Evolutionary conservation across 2,113 vertebrate species (phyloP).

Genomic region (Xiphias gladius): DNA sequence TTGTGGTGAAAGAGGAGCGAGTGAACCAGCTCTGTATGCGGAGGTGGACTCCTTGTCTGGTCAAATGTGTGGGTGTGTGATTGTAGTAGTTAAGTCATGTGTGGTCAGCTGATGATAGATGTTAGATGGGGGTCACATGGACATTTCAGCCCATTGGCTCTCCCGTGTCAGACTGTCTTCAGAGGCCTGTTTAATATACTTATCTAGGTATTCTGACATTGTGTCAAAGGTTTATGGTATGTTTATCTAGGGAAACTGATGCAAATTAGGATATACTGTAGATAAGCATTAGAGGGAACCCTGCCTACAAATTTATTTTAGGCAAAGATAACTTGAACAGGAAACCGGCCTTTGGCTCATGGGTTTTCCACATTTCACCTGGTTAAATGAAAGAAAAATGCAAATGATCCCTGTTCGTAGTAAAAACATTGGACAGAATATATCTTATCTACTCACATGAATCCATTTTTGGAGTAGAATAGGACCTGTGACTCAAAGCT

Average conservation of each 20-base stretch:
- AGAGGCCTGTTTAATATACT: neutral
- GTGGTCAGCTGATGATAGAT: conserved; percentile 39
- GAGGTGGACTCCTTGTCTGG: conserved; percentile 31
- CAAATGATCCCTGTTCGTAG: neutral
- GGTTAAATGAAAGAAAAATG: neutral
- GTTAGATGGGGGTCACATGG: conserved; percentile 36
- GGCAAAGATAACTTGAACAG: neutral
- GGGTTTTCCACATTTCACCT: conserved; percentile 13
- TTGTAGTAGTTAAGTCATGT: conserved; percentile 62
- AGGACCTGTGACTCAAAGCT: neutral
- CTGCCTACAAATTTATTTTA: neutral
- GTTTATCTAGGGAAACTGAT: conserved; percentile 47
- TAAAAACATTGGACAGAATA: conserved; percentile 9
- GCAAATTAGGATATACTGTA: conserved; percentile 37
- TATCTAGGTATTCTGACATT: neutral
- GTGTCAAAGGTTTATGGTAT: neutral
- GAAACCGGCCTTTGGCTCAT: conserved; percentile 7
- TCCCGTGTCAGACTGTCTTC: neutral
- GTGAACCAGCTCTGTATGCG: conserved; percentile 17
- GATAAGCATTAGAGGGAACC: conserved; percentile 11
- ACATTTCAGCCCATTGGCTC: neutral
- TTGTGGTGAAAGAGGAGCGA: conserved; percentile 32
- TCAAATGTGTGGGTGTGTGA: conserved; percentile 19
- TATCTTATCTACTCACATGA: neutral
- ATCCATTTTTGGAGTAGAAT: neutral